These are phyloP conservation scores for Brachypteracias leptosomus DNA, from an alignment of 2,113 vertebrate genomes.

Conservation along the genomic window DNA sequence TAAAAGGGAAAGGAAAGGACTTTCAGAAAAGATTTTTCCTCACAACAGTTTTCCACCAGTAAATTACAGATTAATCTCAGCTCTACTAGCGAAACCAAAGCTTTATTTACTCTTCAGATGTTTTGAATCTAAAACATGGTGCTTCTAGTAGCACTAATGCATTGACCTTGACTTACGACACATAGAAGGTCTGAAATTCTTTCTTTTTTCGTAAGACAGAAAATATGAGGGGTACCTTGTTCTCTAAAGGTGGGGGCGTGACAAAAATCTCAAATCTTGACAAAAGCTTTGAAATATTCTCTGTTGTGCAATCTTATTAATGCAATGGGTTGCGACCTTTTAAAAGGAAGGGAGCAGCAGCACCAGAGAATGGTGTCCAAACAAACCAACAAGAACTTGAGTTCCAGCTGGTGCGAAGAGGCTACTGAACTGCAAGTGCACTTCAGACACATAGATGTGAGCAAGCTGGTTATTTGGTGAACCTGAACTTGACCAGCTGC, in stretches of 20 bases:
- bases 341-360: background rate
- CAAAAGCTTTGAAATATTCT: background rate
- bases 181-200: background rate
- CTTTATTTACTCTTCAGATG: background rate
- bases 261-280: background rate
- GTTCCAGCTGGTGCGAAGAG: background rate
- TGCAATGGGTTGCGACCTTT: background rate
- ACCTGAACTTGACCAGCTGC: background rate
- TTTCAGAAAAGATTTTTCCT: background rate
- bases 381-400: background rate
- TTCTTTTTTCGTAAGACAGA: background rate
- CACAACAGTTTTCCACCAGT: background rate
- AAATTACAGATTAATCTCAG: background rate
- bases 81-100: background rate
- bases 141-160: background rate
- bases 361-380: rapidly evolving
- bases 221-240: background rate
- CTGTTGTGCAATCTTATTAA: background rate
- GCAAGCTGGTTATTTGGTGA: background rate
- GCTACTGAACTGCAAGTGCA: background rate
- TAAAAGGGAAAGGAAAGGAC: background rate
- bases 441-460: background rate
- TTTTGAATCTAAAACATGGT: background rate
- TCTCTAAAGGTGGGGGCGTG: background rate
- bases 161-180: background rate